Evolutionary conservation across 1,140 invertebrate species (phyloP), one percentile per base, ranked within the genome.

Genomic region (Hylaeus volcanicus): DNA sequence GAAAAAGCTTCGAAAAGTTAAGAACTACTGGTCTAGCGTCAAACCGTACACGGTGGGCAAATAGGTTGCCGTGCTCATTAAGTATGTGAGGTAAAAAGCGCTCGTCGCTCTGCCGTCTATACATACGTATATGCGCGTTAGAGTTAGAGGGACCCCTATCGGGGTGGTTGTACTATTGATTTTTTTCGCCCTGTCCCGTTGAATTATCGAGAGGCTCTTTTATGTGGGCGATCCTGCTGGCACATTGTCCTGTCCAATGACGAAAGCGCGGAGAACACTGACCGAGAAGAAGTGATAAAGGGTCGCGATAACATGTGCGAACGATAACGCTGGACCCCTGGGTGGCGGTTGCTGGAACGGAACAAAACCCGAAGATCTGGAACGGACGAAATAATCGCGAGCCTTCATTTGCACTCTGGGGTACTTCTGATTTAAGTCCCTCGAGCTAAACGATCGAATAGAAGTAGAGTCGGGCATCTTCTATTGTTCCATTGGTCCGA

Each of bases 151-250:
- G 73, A 60, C 71, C 64, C 65, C 79, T 70, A 77, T 83, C 45
- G 86, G 74, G 86, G 85, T 87, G 82, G 82, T 87, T 87, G 85
- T 84, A 87, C 86, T 87, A 87, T 87, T 87, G 86, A 87, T 87
- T 87, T 87, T 82, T 87, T 87, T 87, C 86, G 78, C 78, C 86
- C 86, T 84, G 82, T 87, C 81, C 86, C 79, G 86, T 84, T 81
- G 86, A 87, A 87, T 87, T 87, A 87, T 87, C 86, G 86, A 87
- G 85, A 84, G 86, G 71, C 77, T 81, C 86, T 83, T 70, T 86
- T 73, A 63, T 81, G 85, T 81, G 82, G 69, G 75, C 86, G 86
- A 87, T 83, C 85, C 75, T 86, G 85, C 78, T 71, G 74, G 81
- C 77, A 74, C 81, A 84, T 83, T 84, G 77, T 83, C 73, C 85